Conservation (phyloP, 2,888 invertebrate genomes). For the Diabrotica balteata region DNA sequence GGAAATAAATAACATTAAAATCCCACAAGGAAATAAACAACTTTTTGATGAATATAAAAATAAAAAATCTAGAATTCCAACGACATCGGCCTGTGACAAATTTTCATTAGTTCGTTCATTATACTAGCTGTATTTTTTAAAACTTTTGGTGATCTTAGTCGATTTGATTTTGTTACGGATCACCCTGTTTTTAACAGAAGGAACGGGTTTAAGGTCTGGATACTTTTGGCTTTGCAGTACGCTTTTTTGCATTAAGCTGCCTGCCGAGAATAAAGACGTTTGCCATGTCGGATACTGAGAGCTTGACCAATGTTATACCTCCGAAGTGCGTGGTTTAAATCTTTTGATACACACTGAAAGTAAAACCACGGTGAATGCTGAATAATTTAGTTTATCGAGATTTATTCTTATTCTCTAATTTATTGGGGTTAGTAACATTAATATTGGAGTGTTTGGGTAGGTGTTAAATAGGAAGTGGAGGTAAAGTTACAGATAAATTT, state of each 20-base stretch:
- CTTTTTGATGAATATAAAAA: too few relatives aligned
- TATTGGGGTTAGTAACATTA: slow-evolving; percentile 3
- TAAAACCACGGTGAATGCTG: slow-evolving; percentile 53
- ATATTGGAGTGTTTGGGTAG: too few relatives aligned
- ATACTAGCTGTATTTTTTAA: too few relatives aligned
- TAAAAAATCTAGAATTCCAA: too few relatives aligned
- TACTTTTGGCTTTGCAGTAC: slow-evolving; percentile 53
- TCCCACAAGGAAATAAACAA: too few relatives aligned
- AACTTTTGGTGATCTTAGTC: too few relatives aligned
- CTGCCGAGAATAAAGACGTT: slow-evolving; percentile 58
- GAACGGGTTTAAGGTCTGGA: slow-evolving; percentile 56
- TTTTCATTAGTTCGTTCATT: too few relatives aligned
- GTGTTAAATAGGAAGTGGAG: too few relatives aligned
- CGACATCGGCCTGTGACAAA: too few relatives aligned
- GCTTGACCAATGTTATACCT: slow-evolving; percentile 51
- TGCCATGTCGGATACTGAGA: slow-evolving; percentile 50
- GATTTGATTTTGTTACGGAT: neutral
- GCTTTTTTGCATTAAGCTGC: slow-evolving; percentile 56
- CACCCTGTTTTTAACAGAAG: slow-evolving; percentile 43
- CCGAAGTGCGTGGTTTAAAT: slow-evolving; percentile 55
- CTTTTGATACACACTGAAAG: slow-evolving; percentile 51
- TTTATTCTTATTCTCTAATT: slow-evolving; percentile 37
- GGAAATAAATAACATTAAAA: too few relatives aligned
- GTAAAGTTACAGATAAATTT: too few relatives aligned
- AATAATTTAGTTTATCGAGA: slow-evolving; percentile 49